Evolutionary conservation across 2,888 invertebrate genomes (phyloP), one percentile per base, ranked within the genome.

Genomic region (Omphaloscelis lunosa): DNA sequence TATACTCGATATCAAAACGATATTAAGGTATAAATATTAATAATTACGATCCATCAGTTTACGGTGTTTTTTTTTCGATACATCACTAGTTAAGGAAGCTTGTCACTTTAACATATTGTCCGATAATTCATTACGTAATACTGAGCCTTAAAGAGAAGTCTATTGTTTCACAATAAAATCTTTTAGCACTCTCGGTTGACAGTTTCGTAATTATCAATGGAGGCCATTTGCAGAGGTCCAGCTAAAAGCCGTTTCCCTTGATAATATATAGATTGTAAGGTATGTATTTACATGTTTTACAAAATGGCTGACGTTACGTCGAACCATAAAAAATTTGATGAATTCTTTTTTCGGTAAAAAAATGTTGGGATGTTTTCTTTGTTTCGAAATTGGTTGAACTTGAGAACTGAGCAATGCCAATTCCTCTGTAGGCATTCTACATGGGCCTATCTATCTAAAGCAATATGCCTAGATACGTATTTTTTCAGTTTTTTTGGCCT

Each of bases 91-190:
- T 82, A 72, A 12, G 83, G 72, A 72, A 77, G 74, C 82, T 74
- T 69, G 83, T 56, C 45, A 34, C 12, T 27, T 15, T 45, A 66
- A 65, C 62, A 48, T 66, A 59, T 69, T 70, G 23, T 59, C 7
- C 45, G 7, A 63, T 61, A 61, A 73, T 56, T 53, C 6, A n/a
- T 77, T 83, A 58, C 76, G 61, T 58, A 75, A 77, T 48, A 29
- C 20, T 29, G 2, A 58, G n/a, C 85, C 80, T 29, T 74, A 23
- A 77, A 72, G 17, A 65, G 74, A 62, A 63, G 41, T 12, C 8
- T 15, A 67, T 76, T 75, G 73, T 86, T 77, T 86, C 70, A 75
- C 29, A 79, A 69, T 62, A 27, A 53, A 72, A 77, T 70, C 51
- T 77, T 76, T 56, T 59, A 48, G 45, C n/a, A 75, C 34, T 66